Percentiles rank a stretch among this genome's conserved stretches.
Evolutionary conservation across 2,113 vertebrate species (phyloP).

Genomic region (Notothenia rossii): DNA sequence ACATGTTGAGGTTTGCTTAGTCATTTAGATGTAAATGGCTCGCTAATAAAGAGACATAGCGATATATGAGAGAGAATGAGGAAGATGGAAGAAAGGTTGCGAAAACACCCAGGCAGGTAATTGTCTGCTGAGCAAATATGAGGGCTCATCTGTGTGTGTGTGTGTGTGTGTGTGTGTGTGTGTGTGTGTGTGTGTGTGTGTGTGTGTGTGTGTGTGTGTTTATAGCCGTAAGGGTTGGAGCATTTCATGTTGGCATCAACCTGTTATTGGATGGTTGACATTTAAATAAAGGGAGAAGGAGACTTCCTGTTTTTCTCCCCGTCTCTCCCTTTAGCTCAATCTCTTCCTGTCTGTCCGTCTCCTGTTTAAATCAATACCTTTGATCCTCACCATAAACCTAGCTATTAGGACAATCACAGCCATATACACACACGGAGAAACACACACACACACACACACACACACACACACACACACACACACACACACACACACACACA

Average conservation of each 20-base stretch:
- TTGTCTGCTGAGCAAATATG: constrained; percentile 61
- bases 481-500: too few species aligned
- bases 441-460: too few species aligned
- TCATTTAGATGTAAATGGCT: constrained; percentile 59
- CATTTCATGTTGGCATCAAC: constrained; percentile 71
- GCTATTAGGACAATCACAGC: constrained; percentile 50
- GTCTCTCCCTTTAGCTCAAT: constrained; percentile 37
- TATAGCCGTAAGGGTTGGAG: constrained; percentile 62
- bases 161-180: constrained; percentile 18
- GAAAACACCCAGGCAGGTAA: constrained; percentile 45
- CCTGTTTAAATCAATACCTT: constrained; percentile 67
- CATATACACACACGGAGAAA: constrained; percentile 34
- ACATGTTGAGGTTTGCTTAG: constrained; percentile 17
- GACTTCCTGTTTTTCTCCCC: constrained; percentile 39
- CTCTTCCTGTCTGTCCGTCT: constrained; percentile 39
- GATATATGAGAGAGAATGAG: constrained; percentile 25
- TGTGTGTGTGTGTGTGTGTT: constrained; percentile 43
- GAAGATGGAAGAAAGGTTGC: constrained; percentile 3
- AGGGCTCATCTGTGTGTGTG: constrained; percentile 31
- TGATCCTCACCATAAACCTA: constrained; percentile 72
- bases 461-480: too few species aligned
- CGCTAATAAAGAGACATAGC: constrained; percentile 43
- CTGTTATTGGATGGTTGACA: constrained; percentile 76
- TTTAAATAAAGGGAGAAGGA: constrained; percentile 71
- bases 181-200: constrained; percentile 24